Conservation (phyloP, 2,888 invertebrate genomes). For the Matsumyia berberina region DNA sequence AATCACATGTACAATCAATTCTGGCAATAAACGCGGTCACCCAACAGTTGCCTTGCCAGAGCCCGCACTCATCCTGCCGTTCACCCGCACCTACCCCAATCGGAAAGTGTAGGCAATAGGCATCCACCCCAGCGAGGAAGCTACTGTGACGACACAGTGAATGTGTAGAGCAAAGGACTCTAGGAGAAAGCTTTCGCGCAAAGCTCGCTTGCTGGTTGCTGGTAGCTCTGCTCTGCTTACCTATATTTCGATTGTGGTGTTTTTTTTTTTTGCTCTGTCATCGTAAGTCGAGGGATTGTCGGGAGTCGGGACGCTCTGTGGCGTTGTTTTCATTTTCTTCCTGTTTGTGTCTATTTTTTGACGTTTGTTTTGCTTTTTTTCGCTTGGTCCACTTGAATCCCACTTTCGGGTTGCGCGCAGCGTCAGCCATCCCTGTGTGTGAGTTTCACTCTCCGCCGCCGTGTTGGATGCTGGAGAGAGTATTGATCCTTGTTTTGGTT, state of each 20-base stretch:
- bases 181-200: slow-evolving; percentile 51
- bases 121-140: slow-evolving; percentile 22
- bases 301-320: neutral
- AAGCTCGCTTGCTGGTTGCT: too few relatives aligned
- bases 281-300: slow-evolving; percentile 28
- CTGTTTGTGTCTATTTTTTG: slow-evolving; percentile 30
- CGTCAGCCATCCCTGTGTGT: slow-evolving; percentile 38
- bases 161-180: slow-evolving; percentile 25
- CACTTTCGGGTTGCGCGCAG: slow-evolving; percentile 44
- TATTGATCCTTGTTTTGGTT: slow-evolving; percentile 71
- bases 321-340: slow-evolving; percentile 54
- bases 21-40: slow-evolving; percentile 37
- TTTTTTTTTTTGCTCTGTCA: neutral
- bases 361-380: slow-evolving; percentile 55
- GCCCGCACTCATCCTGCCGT: slow-evolving; percentile 12
- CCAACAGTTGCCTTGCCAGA: slow-evolving; percentile 6
- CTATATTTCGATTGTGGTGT: slow-evolving; percentile 8
- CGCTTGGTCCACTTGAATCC: slow-evolving; percentile 5
- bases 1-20: slow-evolving; percentile 61
- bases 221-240: slow-evolving; percentile 61
- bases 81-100: slow-evolving; percentile 57
- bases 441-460: slow-evolving; percentile 46
- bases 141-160: slow-evolving; percentile 40
- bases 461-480: slow-evolving; percentile 73
- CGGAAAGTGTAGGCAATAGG: slow-evolving; percentile 12